These are phyloP conservation scores for Cuniculus paca DNA, from an alignment of 2,797 vertebrate genomes.

Conservation along the genomic window DNA sequence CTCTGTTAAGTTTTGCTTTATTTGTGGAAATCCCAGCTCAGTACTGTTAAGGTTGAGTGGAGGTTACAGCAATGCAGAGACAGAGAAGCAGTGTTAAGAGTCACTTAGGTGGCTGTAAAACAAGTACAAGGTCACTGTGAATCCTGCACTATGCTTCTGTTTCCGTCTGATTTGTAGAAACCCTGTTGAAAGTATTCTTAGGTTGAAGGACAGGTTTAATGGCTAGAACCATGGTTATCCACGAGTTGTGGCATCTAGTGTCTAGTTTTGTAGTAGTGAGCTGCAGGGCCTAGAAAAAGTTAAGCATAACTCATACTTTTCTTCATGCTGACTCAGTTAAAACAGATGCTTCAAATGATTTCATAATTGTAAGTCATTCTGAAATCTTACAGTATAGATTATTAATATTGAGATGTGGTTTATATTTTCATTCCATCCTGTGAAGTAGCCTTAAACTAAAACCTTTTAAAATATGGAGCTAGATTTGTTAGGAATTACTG, in stretches of 20 bases:
- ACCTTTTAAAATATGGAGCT: background rate
- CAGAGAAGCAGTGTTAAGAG: background rate
- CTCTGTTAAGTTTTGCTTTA: background rate
- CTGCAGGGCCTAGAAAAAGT: background rate
- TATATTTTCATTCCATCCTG: slow-evolving; percentile 24
- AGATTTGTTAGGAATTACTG: slow-evolving; percentile 31
- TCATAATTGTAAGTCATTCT: background rate
- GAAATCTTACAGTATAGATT: background rate
- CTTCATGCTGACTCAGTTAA: background rate
- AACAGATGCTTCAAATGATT: background rate
- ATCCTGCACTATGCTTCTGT: background rate
- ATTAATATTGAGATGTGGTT: slow-evolving; percentile 42
- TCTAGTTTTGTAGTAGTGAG: background rate
- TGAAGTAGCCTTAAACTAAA: slow-evolving; percentile 26
- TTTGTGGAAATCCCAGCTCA: background rate
- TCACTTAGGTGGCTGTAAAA: background rate
- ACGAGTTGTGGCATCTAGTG: background rate
- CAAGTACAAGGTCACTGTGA: background rate
- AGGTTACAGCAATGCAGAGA: background rate
- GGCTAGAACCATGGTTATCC: background rate
- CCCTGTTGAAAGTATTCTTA: background rate
- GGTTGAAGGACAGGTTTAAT: background rate
- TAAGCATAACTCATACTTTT: background rate
- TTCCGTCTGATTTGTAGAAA: background rate
- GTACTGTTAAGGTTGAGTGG: background rate